Evolutionary conservation across 1,140 invertebrate genomes (phyloP), one percentile per base, ranked within the genome.

Genomic region (Anastrepha ludens): DNA sequence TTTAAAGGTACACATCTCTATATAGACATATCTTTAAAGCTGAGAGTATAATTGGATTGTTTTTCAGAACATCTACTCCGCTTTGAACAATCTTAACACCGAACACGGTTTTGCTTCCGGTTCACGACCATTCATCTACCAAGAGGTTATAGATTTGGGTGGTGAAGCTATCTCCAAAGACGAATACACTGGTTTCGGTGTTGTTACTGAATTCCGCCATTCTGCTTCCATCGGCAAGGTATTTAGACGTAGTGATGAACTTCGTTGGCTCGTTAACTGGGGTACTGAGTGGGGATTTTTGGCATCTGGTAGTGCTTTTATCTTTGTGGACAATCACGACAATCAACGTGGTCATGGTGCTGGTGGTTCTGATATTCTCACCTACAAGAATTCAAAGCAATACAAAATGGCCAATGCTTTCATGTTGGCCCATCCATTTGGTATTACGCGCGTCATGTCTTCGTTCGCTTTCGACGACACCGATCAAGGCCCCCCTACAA

Each of bases 141-240:
- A 98, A 92, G 97, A 98, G 94, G 97, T 98, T 8, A 97, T 97
- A 87, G 97, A 98, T 94, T 93, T 94, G 88, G 92, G 97, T 6
- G 91, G 91, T 50, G 94, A 94, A 90, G 89, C 92, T 55, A 92
- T 94, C 55, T 89, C 88, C 70, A 92, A 91, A 88, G 87, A 87
- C 3, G 95, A 97, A 87, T 97, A 97, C 91, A 95, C 94, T 3
- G 88, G 91, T 1, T 91, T 96, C 17, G 96, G 95, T n/a, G 91
- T 95, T 62, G 95, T 97, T 11, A 97, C 96, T 0, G 97, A 98
- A 91, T 98, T 98, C 92, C 95, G 91, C 91, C 93, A 90, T 89
- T 96, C 96, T 20, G 90, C 90, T 7, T 93, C 95, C 67, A 90
- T 96, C 59, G 94, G 94, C 20, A 94, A 94, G 8, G 94, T 94